phyloP scores from a whole-genome alignment of 2,888 invertebrate species.

The Parascotia fuliginaria region DNA sequence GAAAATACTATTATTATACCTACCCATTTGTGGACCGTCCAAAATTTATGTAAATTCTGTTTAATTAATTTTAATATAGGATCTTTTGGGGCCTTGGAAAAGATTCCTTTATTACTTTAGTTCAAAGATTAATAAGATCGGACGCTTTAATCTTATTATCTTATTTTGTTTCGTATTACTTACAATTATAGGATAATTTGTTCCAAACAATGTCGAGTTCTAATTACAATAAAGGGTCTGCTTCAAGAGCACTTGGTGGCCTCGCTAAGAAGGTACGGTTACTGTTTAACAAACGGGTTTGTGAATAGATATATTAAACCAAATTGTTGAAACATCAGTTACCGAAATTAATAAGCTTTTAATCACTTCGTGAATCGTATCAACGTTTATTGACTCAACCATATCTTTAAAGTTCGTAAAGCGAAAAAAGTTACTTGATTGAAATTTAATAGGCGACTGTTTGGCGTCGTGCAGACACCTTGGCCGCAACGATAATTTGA shows the following conservation, averaged over 20 bases:
- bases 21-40: slow-evolving; percentile 39
- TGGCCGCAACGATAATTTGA: slow-evolving; percentile 70
- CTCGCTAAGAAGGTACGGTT: no score
- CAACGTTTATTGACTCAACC: slow-evolving; percentile 29
- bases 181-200: slow-evolving; percentile 31
- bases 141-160: slow-evolving; percentile 20
- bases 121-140: slow-evolving; percentile 27
- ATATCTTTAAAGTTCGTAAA: slow-evolving; percentile 18
- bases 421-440: slow-evolving; percentile 59
- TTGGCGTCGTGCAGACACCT: slow-evolving; percentile 73
- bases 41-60: slow-evolving; percentile 54
- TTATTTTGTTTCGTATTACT: slow-evolving; percentile 36
- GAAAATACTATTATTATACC: slow-evolving; percentile 53
- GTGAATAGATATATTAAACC: background rate
- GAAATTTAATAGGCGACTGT: slow-evolving; percentile 78
- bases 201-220: slow-evolving; percentile 23
- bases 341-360: slow-evolving; percentile 6
- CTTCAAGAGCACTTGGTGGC: background rate
- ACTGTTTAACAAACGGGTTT: no score
- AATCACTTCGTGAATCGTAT: slow-evolving; percentile 12
- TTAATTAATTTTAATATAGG: slow-evolving; percentile 49
- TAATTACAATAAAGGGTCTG: slow-evolving; percentile 6
- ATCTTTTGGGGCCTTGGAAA: slow-evolving; percentile 37
- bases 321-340: slow-evolving; percentile 3
- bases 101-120: slow-evolving; percentile 32